Percentiles rank a stretch among this genome's conserved stretches.
Evolutionary conservation across 2,797 vertebrate genomes (phyloP).

Genomic region (Hipposideros larvatus): DNA sequence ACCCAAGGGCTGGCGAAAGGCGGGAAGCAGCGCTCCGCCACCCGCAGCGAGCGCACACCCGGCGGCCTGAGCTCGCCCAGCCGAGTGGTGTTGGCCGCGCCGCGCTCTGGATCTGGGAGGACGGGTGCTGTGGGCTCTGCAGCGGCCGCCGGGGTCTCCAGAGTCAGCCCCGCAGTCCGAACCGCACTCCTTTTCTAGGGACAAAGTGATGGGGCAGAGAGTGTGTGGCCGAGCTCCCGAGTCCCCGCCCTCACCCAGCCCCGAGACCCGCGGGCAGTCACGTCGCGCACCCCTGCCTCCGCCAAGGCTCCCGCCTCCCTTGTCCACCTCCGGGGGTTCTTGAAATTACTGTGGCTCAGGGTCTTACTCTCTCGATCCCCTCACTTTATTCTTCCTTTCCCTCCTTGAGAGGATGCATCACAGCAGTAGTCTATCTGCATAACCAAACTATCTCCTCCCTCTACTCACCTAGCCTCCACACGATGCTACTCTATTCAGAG

Average conservation of each 20-base stretch:
- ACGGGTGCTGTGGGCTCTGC: not conserved
- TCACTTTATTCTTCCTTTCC: not conserved
- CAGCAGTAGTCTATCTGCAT: not conserved
- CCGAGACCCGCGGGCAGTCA: accelerated
- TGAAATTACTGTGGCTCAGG: not conserved
- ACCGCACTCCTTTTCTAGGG: constrained; percentile 40
- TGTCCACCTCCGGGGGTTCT: not conserved
- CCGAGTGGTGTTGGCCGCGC: accelerated
- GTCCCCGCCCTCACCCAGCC: not conserved
- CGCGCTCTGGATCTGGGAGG: not conserved
- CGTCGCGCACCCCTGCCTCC: not conserved
- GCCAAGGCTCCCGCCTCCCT: no score
- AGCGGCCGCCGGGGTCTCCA: accelerated
- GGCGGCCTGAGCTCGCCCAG: not conserved
- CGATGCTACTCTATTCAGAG: not conserved
- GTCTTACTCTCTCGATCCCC: not conserved
- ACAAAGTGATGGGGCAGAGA: not conserved
- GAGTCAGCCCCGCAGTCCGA: not conserved
- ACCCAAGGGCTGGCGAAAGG: not conserved
- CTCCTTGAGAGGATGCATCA: not conserved
- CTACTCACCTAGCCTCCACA: not conserved
- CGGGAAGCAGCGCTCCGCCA: not conserved
- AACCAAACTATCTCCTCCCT: not conserved
- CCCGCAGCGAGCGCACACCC: not conserved
- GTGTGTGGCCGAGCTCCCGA: not conserved